Evolutionary conservation across 2,113 vertebrate species (phyloP).

Genomic region (Daphoenositta chrysoptera): DNA sequence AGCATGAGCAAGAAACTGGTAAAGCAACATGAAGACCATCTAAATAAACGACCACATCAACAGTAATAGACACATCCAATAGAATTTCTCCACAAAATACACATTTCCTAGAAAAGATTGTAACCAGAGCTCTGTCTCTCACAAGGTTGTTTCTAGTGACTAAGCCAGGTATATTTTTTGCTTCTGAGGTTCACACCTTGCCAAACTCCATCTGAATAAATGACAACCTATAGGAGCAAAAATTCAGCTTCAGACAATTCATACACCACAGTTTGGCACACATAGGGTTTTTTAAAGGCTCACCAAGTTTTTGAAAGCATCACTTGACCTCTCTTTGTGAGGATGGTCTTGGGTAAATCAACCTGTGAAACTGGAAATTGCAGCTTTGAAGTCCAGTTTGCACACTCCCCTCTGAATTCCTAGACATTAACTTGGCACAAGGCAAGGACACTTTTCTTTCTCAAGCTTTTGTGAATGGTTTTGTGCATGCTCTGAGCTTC

Average conservation of each 20-base stretch:
- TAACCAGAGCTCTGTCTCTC: not conserved
- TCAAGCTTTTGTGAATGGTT: not conserved
- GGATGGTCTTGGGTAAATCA: not conserved
- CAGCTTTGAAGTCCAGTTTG: not conserved
- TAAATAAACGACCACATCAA: not conserved
- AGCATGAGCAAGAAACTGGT: not conserved
- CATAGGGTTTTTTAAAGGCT: not conserved
- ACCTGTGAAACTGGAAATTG: not conserved
- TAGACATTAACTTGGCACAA: not conserved
- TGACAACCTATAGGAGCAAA: not conserved
- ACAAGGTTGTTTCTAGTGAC: not conserved
- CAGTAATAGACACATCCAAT: rapidly evolving
- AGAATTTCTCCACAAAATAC: not conserved
- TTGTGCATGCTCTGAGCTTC: not conserved
- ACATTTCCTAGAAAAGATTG: not conserved
- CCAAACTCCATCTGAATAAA: not conserved
- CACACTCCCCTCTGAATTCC: not conserved
- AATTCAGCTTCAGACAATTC: not conserved
- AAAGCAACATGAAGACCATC: not conserved
- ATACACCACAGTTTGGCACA: not conserved
- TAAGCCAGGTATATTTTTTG: not conserved
- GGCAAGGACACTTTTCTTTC: not conserved
- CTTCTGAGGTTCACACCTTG: not conserved
- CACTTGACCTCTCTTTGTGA: not conserved
- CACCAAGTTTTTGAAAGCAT: not conserved